A percentile compares a stretch with the other conserved stretches of the same genome.
Conservation (phyloP, 2,888 invertebrate genomes). For the Scaptomyza polygonia region DNA sequence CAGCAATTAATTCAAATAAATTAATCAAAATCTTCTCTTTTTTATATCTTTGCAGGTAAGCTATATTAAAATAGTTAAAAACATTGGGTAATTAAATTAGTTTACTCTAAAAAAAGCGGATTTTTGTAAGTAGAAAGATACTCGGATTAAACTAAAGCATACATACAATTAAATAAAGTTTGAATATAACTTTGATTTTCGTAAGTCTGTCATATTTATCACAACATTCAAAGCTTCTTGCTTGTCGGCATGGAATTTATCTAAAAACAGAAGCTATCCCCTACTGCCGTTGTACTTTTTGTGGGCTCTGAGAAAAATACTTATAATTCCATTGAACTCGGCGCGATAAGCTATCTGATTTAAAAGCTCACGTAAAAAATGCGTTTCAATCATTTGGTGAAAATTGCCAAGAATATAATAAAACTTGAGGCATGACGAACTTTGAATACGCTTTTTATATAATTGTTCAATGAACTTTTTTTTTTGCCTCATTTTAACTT, state of each 20-base stretch:
- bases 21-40: background rate
- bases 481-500: too few relatives aligned
- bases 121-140: constrained; percentile 22
- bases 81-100: background rate
- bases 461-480: background rate
- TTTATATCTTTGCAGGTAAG: constrained; percentile 39
- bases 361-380: background rate
- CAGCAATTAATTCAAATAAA: background rate
- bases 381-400: constrained; percentile 27
- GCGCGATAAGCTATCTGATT: too few relatives aligned
- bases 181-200: too few relatives aligned
- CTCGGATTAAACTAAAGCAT: background rate
- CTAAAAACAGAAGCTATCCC: background rate
- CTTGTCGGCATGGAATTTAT: background rate
- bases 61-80: background rate
- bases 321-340: constrained; percentile 15
- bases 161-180: too few relatives aligned
- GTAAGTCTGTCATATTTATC: background rate
- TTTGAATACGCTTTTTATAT: background rate
- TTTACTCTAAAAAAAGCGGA: background rate
- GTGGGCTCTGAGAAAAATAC: background rate
- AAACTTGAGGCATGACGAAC: background rate
- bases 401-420: constrained; percentile 7
- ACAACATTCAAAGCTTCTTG: too few relatives aligned
- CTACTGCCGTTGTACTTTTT: background rate